Conservation (phyloP, 2,113 vertebrate genomes). For the Ciconia stormi region DNA sequence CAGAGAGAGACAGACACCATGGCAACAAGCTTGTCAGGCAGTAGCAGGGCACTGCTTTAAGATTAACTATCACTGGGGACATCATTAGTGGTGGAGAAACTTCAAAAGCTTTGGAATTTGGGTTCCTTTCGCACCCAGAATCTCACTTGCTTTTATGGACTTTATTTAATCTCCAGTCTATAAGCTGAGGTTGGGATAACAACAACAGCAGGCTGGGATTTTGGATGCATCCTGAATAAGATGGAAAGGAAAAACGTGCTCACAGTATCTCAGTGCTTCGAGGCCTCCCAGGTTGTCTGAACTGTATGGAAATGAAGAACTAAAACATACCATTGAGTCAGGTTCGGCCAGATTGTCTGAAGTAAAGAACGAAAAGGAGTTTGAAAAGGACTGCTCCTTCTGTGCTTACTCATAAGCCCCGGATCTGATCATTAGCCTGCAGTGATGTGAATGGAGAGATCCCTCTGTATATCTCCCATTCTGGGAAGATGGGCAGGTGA, state of each 20-base stretch:
- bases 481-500: background rate
- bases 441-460: background rate
- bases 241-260: background rate
- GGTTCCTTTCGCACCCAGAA: background rate
- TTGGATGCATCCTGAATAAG: background rate
- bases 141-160: background rate
- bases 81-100: slow-evolving; percentile 43
- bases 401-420: background rate
- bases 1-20: slow-evolving; percentile 51
- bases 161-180: background rate
- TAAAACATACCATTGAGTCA: background rate
- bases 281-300: background rate
- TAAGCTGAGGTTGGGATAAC: background rate
- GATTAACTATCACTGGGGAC: slow-evolving; percentile 19
- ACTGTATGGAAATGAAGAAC: background rate
- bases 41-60: slow-evolving; percentile 23
- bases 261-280: background rate
- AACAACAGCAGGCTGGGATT: background rate
- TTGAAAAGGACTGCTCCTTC: background rate
- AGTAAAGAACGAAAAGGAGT: background rate
- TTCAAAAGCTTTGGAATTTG: slow-evolving; percentile 13
- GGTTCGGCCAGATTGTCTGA: background rate
- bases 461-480: background rate
- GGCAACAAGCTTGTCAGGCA: slow-evolving; percentile 51
- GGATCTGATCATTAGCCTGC: background rate